Evolutionary conservation across 2,797 vertebrate species (phyloP).

Genomic region (Sebastes cheni): DNA sequence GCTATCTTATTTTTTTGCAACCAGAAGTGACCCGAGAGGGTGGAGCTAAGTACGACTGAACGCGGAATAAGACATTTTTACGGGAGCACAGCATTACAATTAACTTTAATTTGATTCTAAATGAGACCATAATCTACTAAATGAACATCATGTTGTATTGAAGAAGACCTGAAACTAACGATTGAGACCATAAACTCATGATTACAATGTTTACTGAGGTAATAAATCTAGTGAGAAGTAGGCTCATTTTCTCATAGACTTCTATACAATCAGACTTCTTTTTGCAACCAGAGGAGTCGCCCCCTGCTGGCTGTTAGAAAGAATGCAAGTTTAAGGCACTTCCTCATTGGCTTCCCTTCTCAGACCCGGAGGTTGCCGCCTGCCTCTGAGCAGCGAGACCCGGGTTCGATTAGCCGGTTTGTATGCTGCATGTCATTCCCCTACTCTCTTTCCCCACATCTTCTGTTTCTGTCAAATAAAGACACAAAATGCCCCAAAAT

Average conservation of each 20-base stretch:
- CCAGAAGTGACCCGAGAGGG: too few species aligned
- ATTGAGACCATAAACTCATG: not conserved
- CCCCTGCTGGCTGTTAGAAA: not conserved
- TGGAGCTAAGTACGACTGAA: too few species aligned
- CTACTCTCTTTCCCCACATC: not conserved
- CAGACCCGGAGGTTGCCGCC: not conserved
- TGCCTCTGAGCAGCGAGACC: not conserved
- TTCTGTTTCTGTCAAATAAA: not conserved
- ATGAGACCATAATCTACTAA: not conserved
- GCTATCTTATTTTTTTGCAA: too few species aligned
- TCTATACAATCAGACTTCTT: not conserved
- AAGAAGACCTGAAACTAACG: not conserved
- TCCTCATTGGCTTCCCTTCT: accelerated
- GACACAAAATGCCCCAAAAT: not conserved
- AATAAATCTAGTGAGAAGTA: not conserved
- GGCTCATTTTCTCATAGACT: not conserved
- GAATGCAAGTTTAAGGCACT: not conserved
- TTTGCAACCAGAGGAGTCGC: not conserved
- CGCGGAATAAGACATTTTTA: too few species aligned
- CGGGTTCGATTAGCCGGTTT: not conserved
- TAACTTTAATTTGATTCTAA: not conserved
- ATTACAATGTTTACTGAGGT: not conserved
- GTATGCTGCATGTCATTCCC: not conserved
- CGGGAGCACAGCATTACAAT: too few species aligned
- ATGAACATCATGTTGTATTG: not conserved